phyloP scores from a whole-genome alignment of 2,888 invertebrate genomes.

The Anthrax anthrax region DNA sequence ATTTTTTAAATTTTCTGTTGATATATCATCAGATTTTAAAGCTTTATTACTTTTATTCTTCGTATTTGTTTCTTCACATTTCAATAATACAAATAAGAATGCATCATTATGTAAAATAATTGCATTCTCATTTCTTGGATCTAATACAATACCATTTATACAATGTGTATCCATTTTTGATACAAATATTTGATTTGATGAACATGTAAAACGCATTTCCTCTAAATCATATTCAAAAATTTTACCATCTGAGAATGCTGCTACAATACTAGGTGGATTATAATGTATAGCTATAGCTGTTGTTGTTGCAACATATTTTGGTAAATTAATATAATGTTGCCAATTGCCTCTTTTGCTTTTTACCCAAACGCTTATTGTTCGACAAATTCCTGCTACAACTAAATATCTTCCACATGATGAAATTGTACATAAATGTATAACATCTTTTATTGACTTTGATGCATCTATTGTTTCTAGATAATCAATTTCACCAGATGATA shows the following conservation, averaged over 20 bases:
- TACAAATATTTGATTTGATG: constrained; percentile 42
- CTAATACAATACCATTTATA: constrained; percentile 46
- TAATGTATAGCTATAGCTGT: constrained; percentile 58
- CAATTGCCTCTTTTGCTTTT: constrained; percentile 29
- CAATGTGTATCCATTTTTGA: constrained; percentile 33
- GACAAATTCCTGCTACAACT: constrained; percentile 49
- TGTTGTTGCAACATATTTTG: constrained; percentile 52
- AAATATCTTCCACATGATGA: constrained; percentile 46
- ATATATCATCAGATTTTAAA: background rate
- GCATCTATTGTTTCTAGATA: constrained; percentile 29
- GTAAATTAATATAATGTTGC: constrained; percentile 44
- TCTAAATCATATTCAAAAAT: constrained; percentile 61
- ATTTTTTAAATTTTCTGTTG: constrained; percentile 20
- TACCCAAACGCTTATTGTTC: constrained; percentile 52
- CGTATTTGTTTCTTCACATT: constrained; percentile 7
- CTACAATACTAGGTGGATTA: constrained; percentile 42
- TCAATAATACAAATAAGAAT: constrained; percentile 28
- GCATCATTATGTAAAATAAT: constrained; percentile 61
- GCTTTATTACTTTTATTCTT: background rate
- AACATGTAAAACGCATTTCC: constrained; percentile 46
- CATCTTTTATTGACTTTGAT: constrained; percentile 36
- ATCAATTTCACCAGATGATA: constrained; percentile 24
- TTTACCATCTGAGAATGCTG: constrained; percentile 69
- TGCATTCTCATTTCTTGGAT: constrained; percentile 46
- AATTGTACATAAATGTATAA: constrained; percentile 38